Evolutionary conservation across 2,113 vertebrate species (phyloP), one percentile per base, ranked within the genome.

Genomic region (Lagopus leucura): DNA sequence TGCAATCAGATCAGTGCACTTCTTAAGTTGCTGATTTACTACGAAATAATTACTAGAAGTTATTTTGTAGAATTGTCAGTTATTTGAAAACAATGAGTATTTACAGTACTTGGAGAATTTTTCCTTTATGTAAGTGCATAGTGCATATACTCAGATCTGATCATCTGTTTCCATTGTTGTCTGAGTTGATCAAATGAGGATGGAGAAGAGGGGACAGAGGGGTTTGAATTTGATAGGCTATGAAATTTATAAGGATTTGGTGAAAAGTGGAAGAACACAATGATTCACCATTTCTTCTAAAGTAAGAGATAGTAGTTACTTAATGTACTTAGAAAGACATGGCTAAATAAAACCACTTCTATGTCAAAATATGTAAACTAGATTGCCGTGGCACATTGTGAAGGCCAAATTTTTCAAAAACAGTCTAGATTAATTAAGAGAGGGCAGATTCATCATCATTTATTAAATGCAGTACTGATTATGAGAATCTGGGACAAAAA

Each of bases 121-220:
- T 91, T 82, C 4, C 10, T 77, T 76, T 88, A 36, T 81, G 87
- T 85, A 36, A 83, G 87, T 85, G 16, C 3, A 13, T 8, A 5
- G 0, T 10, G 6, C 19, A 3, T 13, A 34, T 28, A 7, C 20
- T 11, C 4, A 38, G 24, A 36, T 25, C 4, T 50, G 25, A 61
- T 66, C 21, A 48, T 4, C 3, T 34, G 19, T 10, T 82, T 48
- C 13, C 2, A 1, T 0, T 5, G 10, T 34, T 63, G 6, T 36
- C 54, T 0, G 0, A 58, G 5, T 40, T 7, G 30, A 70, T 10
- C 7, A 54, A 21, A 32, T 2, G 14, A 24, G 48, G 10, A 22
- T 28, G 8, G 16, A 55, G 66, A 90, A 93, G 28, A 76, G 79
- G 16, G 6, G 10, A 57, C 6, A 47, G 57, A 45, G 5, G 2